These are phyloP conservation scores for Eidolon dupreanum DNA, from an alignment of 2,797 vertebrate genomes.

Conservation along the genomic window DNA sequence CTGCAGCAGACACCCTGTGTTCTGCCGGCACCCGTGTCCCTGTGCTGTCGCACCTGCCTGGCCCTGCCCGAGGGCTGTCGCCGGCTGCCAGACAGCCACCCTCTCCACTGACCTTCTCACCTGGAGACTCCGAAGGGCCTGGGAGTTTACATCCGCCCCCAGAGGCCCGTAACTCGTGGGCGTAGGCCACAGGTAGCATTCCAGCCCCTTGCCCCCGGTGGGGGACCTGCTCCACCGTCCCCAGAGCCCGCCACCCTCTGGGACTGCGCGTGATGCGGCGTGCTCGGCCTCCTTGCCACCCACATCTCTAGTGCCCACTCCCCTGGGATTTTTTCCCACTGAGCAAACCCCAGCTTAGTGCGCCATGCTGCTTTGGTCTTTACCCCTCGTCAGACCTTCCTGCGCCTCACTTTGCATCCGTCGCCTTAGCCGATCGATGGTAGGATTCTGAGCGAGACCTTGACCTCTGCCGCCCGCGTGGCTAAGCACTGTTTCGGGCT, in stretches of 20 bases:
- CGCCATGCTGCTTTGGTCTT: neutral
- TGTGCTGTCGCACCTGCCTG: neutral
- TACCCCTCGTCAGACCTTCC: neutral
- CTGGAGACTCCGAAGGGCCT: neutral
- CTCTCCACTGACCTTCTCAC: rapidly evolving
- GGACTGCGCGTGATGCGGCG: no score
- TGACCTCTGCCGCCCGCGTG: no score
- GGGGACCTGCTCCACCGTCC: neutral
- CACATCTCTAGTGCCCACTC: rapidly evolving
- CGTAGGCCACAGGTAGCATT: neutral
- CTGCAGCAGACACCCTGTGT: neutral
- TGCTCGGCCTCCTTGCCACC: neutral
- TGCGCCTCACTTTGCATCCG: neutral
- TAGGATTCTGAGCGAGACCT: neutral
- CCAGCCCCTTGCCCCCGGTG: neutral
- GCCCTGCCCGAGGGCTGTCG: neutral
- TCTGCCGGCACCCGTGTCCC: neutral
- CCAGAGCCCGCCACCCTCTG: no score
- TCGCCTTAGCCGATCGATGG: neutral
- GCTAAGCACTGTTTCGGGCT: neutral
- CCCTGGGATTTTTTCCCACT: no score
- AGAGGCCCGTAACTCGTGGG: neutral
- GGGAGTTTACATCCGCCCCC: neutral
- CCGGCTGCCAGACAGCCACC: neutral
- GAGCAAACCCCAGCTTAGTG: neutral